phyloP scores from a whole-genome alignment of 1,140 invertebrate species.

The Macrocentrus cingulum region DNA sequence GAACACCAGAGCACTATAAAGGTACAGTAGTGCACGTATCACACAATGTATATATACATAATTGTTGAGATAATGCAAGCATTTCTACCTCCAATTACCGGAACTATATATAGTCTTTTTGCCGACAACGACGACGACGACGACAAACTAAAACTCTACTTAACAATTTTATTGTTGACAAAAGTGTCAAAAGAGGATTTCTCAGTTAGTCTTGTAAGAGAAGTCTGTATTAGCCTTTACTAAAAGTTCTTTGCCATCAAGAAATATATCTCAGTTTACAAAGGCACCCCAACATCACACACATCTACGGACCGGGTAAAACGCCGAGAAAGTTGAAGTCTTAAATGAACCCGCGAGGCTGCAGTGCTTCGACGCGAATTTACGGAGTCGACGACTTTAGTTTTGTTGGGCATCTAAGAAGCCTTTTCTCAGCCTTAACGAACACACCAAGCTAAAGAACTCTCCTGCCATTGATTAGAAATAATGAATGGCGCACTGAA shows the following conservation, averaged over 20 bases:
- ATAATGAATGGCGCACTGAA: slow-evolving; percentile 23
- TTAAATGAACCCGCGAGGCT: slow-evolving; percentile 2
- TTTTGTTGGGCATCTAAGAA: neutral
- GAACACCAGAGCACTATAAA: too few species aligned
- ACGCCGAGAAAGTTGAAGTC: neutral
- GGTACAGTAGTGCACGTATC: neutral
- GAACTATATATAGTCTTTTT: too few species aligned
- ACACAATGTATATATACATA: too few species aligned
- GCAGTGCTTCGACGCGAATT: slow-evolving; percentile 4
- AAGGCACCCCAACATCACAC: neutral
- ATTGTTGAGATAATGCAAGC: slow-evolving; percentile 4
- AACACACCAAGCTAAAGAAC: slow-evolving; percentile 8
- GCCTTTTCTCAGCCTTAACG: neutral
- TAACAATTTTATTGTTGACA: too few species aligned
- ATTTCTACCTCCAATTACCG: slow-evolving; percentile 21
- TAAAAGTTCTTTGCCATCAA: neutral
- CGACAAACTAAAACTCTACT: too few species aligned
- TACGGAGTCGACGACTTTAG: too few species aligned
- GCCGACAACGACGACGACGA: too few species aligned
- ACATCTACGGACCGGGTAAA: too few species aligned
- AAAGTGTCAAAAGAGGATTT: too few species aligned
- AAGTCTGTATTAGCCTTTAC: too few species aligned
- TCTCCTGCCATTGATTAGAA: slow-evolving; percentile 28
- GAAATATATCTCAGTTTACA: neutral
- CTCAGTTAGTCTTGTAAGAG: too few species aligned